phyloP scores from a whole-genome alignment of 1,140 invertebrate species.

The Drosophila sucinea region DNA sequence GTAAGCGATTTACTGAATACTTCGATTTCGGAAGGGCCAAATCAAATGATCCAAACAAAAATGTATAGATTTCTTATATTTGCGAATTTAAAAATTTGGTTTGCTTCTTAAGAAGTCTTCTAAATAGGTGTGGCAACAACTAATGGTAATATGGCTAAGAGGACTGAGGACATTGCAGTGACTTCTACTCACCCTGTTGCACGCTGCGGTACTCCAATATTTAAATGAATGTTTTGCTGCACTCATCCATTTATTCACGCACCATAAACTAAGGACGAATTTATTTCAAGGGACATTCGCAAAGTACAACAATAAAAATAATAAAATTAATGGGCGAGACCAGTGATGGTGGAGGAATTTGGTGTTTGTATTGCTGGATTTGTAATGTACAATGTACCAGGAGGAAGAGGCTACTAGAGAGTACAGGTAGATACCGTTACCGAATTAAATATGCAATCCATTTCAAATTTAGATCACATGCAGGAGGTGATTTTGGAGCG shows the following conservation, averaged over 20 bases:
- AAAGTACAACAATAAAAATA: constrained; percentile 74
- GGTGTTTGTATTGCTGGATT: constrained; percentile 29
- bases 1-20: too few species aligned
- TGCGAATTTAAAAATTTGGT: too few species aligned
- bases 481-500: constrained; percentile 11
- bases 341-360: constrained; percentile 24
- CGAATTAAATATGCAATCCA: constrained; percentile 46
- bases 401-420: constrained; percentile 12
- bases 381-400: neutral
- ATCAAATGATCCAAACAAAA: too few species aligned
- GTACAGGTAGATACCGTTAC: constrained; percentile 31
- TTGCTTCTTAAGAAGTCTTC: too few species aligned
- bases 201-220: constrained; percentile 67
- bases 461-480: constrained; percentile 36
- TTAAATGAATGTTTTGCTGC: constrained; percentile 79
- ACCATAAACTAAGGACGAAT: constrained; percentile 77
- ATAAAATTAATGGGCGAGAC: constrained; percentile 70
- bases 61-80: too few species aligned
- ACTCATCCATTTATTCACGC: constrained; percentile 78
- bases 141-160: too few species aligned
- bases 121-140: too few species aligned
- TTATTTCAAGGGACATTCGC: constrained; percentile 68
- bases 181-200: constrained; percentile 15
- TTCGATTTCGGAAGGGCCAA: too few species aligned
- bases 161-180: neutral